Evolutionary conservation across 2,113 vertebrate species (phyloP).

Genomic region (Microcebus griseorufus): DNA sequence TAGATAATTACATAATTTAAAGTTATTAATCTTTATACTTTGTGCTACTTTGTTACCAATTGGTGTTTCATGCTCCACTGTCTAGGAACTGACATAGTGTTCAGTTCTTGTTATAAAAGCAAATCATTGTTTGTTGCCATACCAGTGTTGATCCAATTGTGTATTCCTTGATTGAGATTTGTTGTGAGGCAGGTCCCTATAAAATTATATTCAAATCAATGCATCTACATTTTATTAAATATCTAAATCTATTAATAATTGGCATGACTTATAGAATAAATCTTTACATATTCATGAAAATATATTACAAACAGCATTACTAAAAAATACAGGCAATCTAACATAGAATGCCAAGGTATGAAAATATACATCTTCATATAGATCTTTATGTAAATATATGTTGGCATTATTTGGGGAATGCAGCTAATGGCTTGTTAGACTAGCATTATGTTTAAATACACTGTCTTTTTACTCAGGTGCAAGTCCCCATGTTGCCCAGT

Average conservation of each 20-base stretch:
- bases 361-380: not conserved
- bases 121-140: not conserved
- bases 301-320: not conserved
- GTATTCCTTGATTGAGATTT: not conserved
- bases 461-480: not conserved
- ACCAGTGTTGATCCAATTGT: too few relatives aligned
- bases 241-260: not conserved
- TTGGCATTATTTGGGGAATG: not conserved
- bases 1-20: not conserved
- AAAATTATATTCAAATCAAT: not conserved
- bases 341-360: not conserved
- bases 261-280: not conserved
- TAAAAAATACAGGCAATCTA: not conserved
- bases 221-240: not conserved
- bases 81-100: not conserved
- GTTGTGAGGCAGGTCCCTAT: rapidly evolving
- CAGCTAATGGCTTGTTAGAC: not conserved
- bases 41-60: not conserved
- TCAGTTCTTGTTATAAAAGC: not conserved
- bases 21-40: not conserved
- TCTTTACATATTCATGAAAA: not conserved
- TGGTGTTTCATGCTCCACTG: not conserved
- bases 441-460: not conserved
- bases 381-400: not conserved
- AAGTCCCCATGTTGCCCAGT: not conserved